Conservation (phyloP, 2,113 vertebrate genomes). For the Ranitomeya variabilis region DNA sequence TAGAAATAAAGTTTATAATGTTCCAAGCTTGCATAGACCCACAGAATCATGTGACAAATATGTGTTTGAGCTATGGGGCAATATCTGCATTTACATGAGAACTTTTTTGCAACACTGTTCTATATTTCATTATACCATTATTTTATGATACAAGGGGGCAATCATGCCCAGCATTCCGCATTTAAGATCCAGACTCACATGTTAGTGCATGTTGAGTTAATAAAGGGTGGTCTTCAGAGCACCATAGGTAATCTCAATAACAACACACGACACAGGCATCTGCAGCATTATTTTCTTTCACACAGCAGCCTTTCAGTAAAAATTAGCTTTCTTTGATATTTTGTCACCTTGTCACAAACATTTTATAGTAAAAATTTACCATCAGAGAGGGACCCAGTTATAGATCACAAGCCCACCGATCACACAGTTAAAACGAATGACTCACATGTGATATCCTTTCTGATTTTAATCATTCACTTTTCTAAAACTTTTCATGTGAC, state of each 20-base stretch:
- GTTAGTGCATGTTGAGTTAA: background rate
- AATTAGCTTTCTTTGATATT: background rate
- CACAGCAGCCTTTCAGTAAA: background rate
- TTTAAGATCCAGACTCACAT: background rate
- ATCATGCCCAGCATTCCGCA: background rate
- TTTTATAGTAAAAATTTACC: too few relatives aligned
- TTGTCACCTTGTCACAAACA: background rate
- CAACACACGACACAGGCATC: background rate
- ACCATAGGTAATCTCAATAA: background rate
- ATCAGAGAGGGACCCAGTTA: too few relatives aligned
- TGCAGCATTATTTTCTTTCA: background rate
- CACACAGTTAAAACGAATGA: too few relatives aligned
- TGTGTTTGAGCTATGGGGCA: too few relatives aligned
- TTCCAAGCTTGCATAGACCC: background rate
- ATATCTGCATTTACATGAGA: too few relatives aligned
- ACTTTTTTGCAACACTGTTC: too few relatives aligned
- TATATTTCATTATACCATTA: too few relatives aligned
- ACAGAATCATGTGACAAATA: background rate
- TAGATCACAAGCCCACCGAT: too few relatives aligned
- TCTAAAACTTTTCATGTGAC: too few relatives aligned
- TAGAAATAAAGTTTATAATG: background rate
- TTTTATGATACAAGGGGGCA: background rate
- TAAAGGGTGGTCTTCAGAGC: background rate
- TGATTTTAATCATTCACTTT: too few relatives aligned
- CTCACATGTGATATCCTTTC: too few relatives aligned